Evolutionary conservation across 2,113 vertebrate genomes (phyloP).

Genomic region (Lamprotornis superbus): DNA sequence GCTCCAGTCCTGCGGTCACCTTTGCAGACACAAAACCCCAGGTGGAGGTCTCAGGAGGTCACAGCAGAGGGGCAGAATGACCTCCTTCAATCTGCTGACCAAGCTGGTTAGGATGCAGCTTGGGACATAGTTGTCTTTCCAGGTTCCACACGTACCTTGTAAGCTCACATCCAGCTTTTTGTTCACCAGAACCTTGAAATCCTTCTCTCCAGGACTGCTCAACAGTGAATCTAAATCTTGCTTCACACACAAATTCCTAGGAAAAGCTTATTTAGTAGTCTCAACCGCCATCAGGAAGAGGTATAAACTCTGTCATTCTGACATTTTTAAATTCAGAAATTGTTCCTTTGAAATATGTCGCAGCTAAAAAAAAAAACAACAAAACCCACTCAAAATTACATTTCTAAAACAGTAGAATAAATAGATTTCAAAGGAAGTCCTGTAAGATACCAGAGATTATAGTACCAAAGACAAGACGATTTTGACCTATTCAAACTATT

Average conservation of each 20-base stretch:
- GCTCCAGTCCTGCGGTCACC: not conserved
- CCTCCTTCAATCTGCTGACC: not conserved
- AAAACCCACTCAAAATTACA: not conserved
- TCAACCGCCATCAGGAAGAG: not conserved
- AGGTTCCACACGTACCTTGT: rapidly evolving
- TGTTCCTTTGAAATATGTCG: not conserved
- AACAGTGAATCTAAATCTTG: not conserved
- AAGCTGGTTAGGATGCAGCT: not conserved
- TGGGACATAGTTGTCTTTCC: not conserved
- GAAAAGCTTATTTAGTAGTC: not conserved
- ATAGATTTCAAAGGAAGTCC: not conserved
- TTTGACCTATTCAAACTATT: not conserved
- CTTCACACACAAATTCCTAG: not conserved
- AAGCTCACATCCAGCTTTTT: not conserved
- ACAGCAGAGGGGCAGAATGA: not conserved
- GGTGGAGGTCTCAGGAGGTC: not conserved
- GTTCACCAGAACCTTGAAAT: not conserved
- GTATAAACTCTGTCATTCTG: not conserved
- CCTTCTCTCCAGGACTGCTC: not conserved
- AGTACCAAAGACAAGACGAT: not conserved
- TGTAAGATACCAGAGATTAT: not conserved
- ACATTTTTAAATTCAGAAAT: not conserved
- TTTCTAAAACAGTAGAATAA: not conserved
- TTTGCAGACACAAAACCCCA: not conserved
- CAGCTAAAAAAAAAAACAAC: not conserved